Evolutionary conservation across 2,113 vertebrate species (phyloP).

Genomic region (Hypomesus transpacificus): DNA sequence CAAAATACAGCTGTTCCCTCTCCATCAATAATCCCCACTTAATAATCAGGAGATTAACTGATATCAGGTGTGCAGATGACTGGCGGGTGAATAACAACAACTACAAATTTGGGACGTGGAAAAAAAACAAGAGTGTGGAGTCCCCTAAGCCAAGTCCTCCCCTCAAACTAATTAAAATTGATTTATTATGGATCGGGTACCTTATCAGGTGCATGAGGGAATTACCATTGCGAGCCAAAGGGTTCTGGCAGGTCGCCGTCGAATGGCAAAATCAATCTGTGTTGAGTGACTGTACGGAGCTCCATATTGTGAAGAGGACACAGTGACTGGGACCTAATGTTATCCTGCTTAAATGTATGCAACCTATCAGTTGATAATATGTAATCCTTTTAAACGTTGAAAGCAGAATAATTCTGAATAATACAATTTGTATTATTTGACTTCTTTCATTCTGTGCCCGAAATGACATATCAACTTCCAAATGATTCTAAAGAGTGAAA

Average conservation of each 20-base stretch:
- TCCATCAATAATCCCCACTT: constrained; percentile 49
- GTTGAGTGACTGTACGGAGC: constrained; percentile 77
- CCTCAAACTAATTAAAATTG: constrained; percentile 92
- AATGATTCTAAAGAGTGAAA: too few relatives aligned
- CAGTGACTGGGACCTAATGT: constrained; percentile 71
- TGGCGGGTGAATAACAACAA: constrained; percentile 42
- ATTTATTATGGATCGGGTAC: constrained; percentile 91
- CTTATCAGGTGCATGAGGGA: constrained; percentile 90
- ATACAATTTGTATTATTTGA: too few relatives aligned
- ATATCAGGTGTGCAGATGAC: constrained; percentile 59
- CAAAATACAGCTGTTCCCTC: constrained; percentile 16
- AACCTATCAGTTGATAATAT: too few relatives aligned
- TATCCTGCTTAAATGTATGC: neutral
- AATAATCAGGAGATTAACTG: constrained; percentile 60
- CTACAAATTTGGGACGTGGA: constrained; percentile 15
- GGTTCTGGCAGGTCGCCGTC: constrained; percentile 80
- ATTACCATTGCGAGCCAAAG: constrained; percentile 82
- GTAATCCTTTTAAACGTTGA: too few relatives aligned
- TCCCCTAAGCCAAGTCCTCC: constrained; percentile 40
- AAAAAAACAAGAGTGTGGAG: constrained; percentile 10
- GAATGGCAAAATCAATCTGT: constrained; percentile 90
- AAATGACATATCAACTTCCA: too few relatives aligned
- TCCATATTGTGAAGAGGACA: constrained; percentile 71
- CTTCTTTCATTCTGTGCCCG: too few relatives aligned
- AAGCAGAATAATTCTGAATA: too few relatives aligned